These are phyloP conservation scores for Gopherus flavomarginatus DNA, from an alignment of 2,113 vertebrate species.

Conservation along the genomic window DNA sequence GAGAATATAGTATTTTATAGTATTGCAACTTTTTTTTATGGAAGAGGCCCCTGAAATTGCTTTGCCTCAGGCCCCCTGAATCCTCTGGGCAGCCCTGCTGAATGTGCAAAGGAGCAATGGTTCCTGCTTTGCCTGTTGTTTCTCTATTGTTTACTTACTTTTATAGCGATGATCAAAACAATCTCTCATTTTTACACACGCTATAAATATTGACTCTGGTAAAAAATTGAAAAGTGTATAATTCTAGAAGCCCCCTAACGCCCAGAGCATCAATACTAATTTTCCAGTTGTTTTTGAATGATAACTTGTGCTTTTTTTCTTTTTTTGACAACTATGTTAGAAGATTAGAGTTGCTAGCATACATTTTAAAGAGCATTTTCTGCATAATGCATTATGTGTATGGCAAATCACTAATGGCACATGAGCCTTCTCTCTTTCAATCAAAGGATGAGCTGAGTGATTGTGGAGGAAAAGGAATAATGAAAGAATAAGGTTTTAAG, in stretches of 20 bases:
- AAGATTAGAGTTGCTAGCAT: constrained; percentile 45
- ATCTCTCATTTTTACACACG: neutral
- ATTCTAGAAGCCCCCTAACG: constrained; percentile 42
- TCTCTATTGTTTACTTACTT: neutral
- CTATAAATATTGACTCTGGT: constrained; percentile 31
- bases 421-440: constrained; percentile 33
- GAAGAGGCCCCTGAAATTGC: too few species aligned
- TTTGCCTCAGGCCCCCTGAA: too few species aligned
- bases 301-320: constrained; percentile 32
- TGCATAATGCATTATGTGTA: constrained; percentile 48
- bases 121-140: neutral
- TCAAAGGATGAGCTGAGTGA: neutral
- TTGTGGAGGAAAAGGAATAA: neutral
- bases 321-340: constrained; percentile 13
- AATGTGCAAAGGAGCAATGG: neutral
- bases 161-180: neutral
- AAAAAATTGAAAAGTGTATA: constrained; percentile 20
- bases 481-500: neutral
- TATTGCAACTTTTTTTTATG: too few species aligned
- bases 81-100: too few species aligned
- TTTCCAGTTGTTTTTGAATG: constrained; percentile 51
- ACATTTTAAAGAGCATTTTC: constrained; percentile 48
- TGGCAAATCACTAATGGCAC: neutral
- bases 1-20: too few species aligned
- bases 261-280: constrained; percentile 24